Evolutionary conservation across 1,140 invertebrate species (phyloP).

Genomic region (Platorchestia sp.): DNA sequence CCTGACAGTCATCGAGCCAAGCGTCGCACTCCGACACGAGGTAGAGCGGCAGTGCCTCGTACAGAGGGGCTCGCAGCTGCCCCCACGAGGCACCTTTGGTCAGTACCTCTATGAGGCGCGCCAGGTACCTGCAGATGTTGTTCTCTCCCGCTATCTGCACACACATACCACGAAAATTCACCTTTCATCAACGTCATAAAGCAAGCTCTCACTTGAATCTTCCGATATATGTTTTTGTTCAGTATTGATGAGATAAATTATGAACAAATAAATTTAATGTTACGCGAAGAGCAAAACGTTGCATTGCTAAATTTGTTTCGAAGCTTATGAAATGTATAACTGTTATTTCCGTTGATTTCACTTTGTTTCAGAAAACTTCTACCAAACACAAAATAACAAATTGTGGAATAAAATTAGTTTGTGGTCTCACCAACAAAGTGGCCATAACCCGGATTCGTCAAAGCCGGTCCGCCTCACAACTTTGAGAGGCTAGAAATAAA

Average conservation of each 20-base stretch:
- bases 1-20: constrained; percentile 38
- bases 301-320: no score
- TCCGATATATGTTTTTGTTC: background rate
- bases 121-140: constrained; percentile 46
- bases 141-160: background rate
- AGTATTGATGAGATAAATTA: background rate
- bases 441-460: no score
- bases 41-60: constrained; percentile 9
- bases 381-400: no score
- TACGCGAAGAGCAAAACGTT: background rate
- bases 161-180: background rate
- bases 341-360: no score
- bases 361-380: no score
- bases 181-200: background rate
- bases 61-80: background rate
- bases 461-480: no score
- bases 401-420: no score
- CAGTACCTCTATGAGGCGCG: background rate
- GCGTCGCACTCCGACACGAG: constrained; percentile 34
- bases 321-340: no score
- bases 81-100: background rate
- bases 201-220: background rate
- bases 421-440: no score
- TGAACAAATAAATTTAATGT: background rate
- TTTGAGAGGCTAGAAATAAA: no score